Percentiles rank a stretch among this genome's conserved stretches.
Conservation (phyloP, 2,113 vertebrate species). For the Syngnathus floridae region DNA sequence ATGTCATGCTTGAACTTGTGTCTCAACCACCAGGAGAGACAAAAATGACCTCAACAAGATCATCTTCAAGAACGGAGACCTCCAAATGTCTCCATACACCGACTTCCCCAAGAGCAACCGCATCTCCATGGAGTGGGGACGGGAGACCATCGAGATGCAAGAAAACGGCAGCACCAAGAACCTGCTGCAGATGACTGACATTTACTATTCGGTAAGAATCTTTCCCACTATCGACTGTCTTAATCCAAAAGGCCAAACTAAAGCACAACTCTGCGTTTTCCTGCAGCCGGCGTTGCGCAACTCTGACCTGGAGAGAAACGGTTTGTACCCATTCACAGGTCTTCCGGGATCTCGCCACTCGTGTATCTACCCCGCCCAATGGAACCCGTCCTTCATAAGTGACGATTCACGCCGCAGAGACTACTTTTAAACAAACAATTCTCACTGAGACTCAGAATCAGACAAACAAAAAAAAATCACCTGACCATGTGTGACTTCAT, state of each 20-base stretch:
- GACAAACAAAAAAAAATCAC: neutral
- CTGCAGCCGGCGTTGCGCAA: conserved; percentile 79
- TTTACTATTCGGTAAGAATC: conserved; percentile 87
- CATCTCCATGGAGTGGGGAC: conserved; percentile 87
- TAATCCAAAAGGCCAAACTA: neutral
- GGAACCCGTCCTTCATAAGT: conserved; percentile 94
- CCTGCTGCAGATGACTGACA: conserved; percentile 93
- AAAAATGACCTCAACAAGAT: conserved; percentile 98
- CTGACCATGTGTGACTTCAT: neutral
- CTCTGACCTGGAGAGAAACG: conserved; percentile 89
- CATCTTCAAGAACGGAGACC: conserved; percentile 95
- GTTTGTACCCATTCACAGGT: conserved; percentile 87
- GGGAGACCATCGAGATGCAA: conserved; percentile 97
- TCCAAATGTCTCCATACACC: conserved; percentile 92
- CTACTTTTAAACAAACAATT: conserved; percentile 79
- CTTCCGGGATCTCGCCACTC: conserved; percentile 93
- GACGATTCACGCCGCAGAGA: conserved; percentile 92
- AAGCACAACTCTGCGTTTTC: conserved; percentile 21
- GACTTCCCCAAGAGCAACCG: conserved; percentile 91
- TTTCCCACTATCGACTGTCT: neutral
- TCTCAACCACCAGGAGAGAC: conserved; percentile 75
- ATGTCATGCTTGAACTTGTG: neutral
- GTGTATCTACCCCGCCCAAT: conserved; percentile 94
- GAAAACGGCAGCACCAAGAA: conserved; percentile 99
- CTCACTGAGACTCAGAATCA: neutral